Evolutionary conservation across 2,888 invertebrate genomes (phyloP), one percentile per base, ranked within the genome.

Genomic region (Lasioglossum leucozonium): DNA sequence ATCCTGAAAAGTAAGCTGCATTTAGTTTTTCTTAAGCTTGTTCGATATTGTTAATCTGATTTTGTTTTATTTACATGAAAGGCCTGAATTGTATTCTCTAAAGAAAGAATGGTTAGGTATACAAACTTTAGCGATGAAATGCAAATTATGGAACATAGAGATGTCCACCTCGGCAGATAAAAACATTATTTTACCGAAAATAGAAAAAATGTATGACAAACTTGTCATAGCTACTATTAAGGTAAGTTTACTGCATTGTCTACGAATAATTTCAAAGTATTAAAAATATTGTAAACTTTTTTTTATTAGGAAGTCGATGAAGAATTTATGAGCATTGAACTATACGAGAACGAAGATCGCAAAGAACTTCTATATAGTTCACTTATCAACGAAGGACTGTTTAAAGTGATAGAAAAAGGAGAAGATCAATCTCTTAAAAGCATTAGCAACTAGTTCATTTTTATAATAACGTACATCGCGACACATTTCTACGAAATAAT

Each of bases 21-120:
- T 44, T 77, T 78, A 37, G 6, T 3, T n/a, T 37, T 13, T 58
- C 16, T n/a, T 18, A 75, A 44, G 5, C 1, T 65, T 22, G 34
- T 65, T 65, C 30, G 8, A 65, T 34, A 40, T 40, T 69, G 51
- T 40, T 26, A 77, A 65, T 18, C 6, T 37, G 0, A 10, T 10
- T 67, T 37, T 22, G 8, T 71, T 77, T 72, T 75, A 16, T 71
- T 81, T 55, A 30, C 30, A 44, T 72, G 10, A 44, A 11, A 83
- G 84, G 0, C 73, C 73, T 34, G 78, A 77, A 76, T 71, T 88
- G 34, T 73, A 71, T 77, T 40, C 65, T 18, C 51, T 91, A n/a
- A 91, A 92, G 44, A 72, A 89, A 10, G 89, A 93, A 75, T 94
- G 93, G 94, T 10, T 91, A 0, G 51, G 84, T 1, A 10, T 91